Evolutionary conservation across 2,888 invertebrate genomes (phyloP).

Genomic region (Gymnosoma rotundatum): DNA sequence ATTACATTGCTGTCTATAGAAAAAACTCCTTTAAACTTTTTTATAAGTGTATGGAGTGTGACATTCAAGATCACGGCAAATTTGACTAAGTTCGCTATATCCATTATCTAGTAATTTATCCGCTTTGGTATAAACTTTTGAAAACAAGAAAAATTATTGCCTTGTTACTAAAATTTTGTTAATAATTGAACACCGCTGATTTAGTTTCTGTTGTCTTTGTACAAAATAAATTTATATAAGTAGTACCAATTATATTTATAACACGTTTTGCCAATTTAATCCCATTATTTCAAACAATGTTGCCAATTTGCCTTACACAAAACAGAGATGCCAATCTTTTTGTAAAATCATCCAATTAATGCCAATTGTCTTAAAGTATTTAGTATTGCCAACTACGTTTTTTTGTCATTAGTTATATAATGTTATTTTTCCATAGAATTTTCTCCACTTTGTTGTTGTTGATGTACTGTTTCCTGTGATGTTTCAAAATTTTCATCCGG

Average conservation of each 20-base stretch:
- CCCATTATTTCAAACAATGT: conserved; percentile 17
- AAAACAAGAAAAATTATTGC: too few species aligned
- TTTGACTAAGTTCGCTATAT: too few species aligned
- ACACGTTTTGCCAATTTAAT: conserved; percentile 38
- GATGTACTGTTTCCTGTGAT: conserved; percentile 22
- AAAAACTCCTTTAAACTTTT: too few species aligned
- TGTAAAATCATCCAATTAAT: conserved; percentile 3
- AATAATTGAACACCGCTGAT: neutral
- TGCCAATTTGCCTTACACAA: conserved; percentile 53
- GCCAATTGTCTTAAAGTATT: conserved; percentile 31
- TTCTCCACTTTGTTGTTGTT: conserved; percentile 12
- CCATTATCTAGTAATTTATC: too few species aligned
- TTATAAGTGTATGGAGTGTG: too few species aligned
- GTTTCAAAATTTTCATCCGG: conserved; percentile 76
- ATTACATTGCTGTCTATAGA: too few species aligned
- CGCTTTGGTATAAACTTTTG: too few species aligned
- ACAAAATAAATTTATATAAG: neutral
- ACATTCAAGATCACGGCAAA: too few species aligned
- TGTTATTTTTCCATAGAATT: conserved; percentile 31
- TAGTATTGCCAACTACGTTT: conserved; percentile 4
- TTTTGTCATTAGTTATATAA: conserved; percentile 10
- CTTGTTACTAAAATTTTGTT: neutral
- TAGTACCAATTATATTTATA: conserved; percentile 32
- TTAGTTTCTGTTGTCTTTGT: neutral
- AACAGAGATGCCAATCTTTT: conserved; percentile 53